Base-by-base conservation (phyloP, 2,113 vertebrate genomes). In the Isichthys henryi region DNA sequence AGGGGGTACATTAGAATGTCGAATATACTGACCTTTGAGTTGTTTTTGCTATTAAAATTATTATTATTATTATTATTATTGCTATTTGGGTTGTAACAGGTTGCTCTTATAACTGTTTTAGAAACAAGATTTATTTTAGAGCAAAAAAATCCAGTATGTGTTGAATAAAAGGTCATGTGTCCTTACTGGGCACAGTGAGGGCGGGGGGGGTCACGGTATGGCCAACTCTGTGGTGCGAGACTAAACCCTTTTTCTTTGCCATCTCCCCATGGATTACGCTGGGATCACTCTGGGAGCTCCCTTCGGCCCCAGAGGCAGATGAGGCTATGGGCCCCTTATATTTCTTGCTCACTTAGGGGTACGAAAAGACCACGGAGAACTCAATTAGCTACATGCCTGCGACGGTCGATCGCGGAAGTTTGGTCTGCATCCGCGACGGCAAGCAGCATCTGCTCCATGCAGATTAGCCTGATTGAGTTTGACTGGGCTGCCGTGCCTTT, bases 331-430 rank as follows among this genome's bases (percentile, higher is more conserved):
- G 91, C 93, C 94, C 89, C 90, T 88, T 92, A 93, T 95, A 95
- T 96, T 97, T 97, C 96, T 96, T 97, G 96, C 96, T 97, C 96
- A 97, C 94, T 97, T 97, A 95, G 93, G 94, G 94, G 95, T 94
- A 94, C 96, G 95, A 97, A 96, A 96, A 96, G 92, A 94, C 92
- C 94, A 93, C 94, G 91, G 48, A 97, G 96, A 94, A 96, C 95
- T 95, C 95, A 96, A 97, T 97, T 95, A 97, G 96, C 93, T 94
- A 95, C 95, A 94, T 94, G 92, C 94, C 94, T 1, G 92, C 91
- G 1, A 27, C 88, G 93, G 90, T 93, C 93, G 85, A 88, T 93
- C 11, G 92, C 3, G n/a, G 17, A 89, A 21, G 62, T 90, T 89
- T 90, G 88, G 58, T 56, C 31, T 3, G 89, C 90, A 21, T 91